phyloP scores from a whole-genome alignment of 2,888 invertebrate genomes.

The Drosophila robusta region DNA sequence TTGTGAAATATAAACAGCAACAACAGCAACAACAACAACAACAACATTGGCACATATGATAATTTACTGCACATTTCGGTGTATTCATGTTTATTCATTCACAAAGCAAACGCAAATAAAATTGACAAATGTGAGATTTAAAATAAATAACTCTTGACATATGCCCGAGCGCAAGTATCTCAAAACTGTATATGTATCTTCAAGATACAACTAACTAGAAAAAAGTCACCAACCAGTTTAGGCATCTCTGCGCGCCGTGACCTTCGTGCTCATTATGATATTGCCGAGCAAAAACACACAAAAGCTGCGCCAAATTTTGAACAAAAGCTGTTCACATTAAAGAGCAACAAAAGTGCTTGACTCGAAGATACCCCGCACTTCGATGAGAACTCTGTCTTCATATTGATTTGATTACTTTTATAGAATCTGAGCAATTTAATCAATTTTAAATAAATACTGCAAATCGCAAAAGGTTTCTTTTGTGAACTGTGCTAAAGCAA shows the following conservation, averaged over 20 bases:
- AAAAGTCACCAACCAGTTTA: constrained; percentile 44
- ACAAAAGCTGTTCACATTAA: constrained; percentile 11
- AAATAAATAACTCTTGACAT: constrained; percentile 62
- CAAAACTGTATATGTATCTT: constrained; percentile 22
- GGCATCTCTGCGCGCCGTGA: constrained; percentile 41
- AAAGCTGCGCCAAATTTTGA: constrained; percentile 43
- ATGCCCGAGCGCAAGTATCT: constrained; percentile 28
- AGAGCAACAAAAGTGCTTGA: background rate
- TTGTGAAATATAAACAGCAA: constrained; percentile 39
- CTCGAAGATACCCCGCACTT: background rate
- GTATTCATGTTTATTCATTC: constrained; percentile 58
- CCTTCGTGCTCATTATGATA: constrained; percentile 72
- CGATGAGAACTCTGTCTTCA: no score
- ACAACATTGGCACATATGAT: constrained; percentile 26
- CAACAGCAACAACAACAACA: constrained; percentile 13
- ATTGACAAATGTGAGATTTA: constrained; percentile 62
- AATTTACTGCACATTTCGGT: constrained; percentile 45
- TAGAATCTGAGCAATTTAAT: no score
- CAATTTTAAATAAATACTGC: no score
- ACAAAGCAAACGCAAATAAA: constrained; percentile 38
- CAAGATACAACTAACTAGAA: constrained; percentile 38
- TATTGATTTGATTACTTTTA: background rate
- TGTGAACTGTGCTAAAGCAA: background rate
- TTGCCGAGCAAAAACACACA: constrained; percentile 31
- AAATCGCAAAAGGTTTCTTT: background rate